Evolutionary conservation across 2,888 invertebrate species (phyloP).

Genomic region (Pelosia muscerda): DNA sequence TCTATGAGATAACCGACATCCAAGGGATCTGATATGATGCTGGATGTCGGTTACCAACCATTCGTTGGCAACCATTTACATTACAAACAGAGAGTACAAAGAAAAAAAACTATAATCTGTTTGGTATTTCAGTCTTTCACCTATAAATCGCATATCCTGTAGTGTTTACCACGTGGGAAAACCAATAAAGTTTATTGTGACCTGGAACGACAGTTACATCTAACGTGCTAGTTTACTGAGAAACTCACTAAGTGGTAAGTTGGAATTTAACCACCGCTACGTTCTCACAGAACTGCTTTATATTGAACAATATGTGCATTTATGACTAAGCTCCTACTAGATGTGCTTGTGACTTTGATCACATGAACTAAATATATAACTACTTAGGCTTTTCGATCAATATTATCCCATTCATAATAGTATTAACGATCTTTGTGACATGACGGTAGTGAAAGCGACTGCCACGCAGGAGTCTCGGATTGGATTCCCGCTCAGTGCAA

Average conservation of each 20-base stretch:
- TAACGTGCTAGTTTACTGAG: not conserved
- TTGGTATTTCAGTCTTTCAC: not conserved
- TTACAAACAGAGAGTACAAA: too few relatives aligned
- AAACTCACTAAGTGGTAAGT: not conserved
- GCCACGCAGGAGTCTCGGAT: too few relatives aligned
- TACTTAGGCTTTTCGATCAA: not conserved
- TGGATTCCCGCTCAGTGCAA: too few relatives aligned
- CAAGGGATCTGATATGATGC: too few relatives aligned
- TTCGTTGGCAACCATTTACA: too few relatives aligned
- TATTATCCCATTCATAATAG: too few relatives aligned
- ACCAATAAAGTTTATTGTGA: slow-evolving; percentile 5
- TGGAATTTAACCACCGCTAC: slow-evolving; percentile 1
- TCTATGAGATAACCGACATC: too few relatives aligned
- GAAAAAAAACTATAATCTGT: too few relatives aligned
- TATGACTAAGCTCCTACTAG: not conserved
- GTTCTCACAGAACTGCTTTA: not conserved
- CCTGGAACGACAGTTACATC: slow-evolving; percentile 1
- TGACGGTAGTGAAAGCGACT: too few relatives aligned
- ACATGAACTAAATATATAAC: too few relatives aligned
- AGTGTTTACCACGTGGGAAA: slow-evolving; percentile 9
- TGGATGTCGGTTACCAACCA: too few relatives aligned
- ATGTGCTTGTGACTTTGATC: not conserved
- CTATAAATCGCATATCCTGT: slow-evolving; percentile 10
- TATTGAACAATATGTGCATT: not conserved
- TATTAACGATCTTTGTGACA: too few relatives aligned